Base-by-base conservation (phyloP, 2,113 vertebrate species). In the Siphamia tubifer region DNA sequence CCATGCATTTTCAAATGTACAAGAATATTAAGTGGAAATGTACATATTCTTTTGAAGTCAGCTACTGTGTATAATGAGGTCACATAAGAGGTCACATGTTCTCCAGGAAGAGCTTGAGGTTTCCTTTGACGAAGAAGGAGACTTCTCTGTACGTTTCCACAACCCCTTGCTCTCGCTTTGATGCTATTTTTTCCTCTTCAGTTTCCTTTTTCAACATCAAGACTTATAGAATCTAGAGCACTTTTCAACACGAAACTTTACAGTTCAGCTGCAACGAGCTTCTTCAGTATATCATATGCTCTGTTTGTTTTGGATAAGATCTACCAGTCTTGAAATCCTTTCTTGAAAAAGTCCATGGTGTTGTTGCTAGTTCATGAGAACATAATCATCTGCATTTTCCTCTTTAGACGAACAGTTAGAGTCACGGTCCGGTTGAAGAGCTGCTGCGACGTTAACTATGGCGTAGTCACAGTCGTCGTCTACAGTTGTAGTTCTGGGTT, bases 361-460 rank as follows among this genome's bases (percentile, higher is more conserved):
- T 27, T 25, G 19, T 11, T 5, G 20, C 15, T 11, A 32, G 45
- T 57, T 78, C 90, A 93, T 93, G 1, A 84, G 68, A 1, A 92
- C 89, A 57, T 93, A 93, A 66, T 93, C 92, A 4, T 90, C 85
- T 17, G 81, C 43, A 38, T 70, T 64, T 19, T 90, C 90, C 0
- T 90, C 85, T 17, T 23, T 82, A 27, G 66, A 64, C 1, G 77
- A 71, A 28, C 5, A 4, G 4, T 77, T 39, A 1, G 81, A 61
- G 1, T 24, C 44, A 0, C 5, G 3, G 3, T 38, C 43, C 6
- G 52, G 4, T 1, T 15, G 24, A 9, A n/a, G 10, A 6, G 32
- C 25, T 42, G 21, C 15, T 4, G 89, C 87, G 6, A 86, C 3
- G 0, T 48, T 42, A 10, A 93, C 85, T n/a, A 36, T 64, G 40